A percentile compares a stretch with the other conserved stretches of the same genome.
Conservation (phyloP, 2,888 invertebrate genomes). For the Drosophila yooni region DNA sequence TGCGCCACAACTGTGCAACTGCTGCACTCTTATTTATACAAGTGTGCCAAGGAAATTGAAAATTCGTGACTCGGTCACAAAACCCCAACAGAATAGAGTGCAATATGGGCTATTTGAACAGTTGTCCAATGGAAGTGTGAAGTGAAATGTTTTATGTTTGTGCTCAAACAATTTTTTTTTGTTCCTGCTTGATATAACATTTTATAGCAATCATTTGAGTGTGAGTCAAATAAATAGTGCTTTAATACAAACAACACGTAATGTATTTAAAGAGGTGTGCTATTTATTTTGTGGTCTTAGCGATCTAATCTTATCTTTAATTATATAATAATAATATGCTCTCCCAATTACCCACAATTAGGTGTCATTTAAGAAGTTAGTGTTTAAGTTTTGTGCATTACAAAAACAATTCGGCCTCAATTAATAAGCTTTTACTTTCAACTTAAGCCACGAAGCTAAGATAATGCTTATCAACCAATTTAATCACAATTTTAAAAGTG, state of each 20-base stretch:
- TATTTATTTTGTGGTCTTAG: no score
- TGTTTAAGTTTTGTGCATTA: not conserved
- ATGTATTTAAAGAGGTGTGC: not conserved
- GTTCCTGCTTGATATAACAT: conserved; percentile 11
- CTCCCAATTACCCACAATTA: conserved; percentile 5
- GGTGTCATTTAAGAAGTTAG: not conserved
- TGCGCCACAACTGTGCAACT: conserved; percentile 8
- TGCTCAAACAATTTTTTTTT: not conserved
- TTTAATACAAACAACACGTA: not conserved
- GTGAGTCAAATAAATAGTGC: not conserved
- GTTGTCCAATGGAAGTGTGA: conserved; percentile 51
- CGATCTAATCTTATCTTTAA: conserved; percentile 30
- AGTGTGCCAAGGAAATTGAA: conserved; percentile 53
- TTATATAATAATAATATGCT: no score
- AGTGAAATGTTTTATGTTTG: conserved; percentile 2
- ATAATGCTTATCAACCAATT: conserved; percentile 21
- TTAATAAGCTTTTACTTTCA: not conserved
- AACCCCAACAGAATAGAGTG: conserved; percentile 11
- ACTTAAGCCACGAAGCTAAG: not conserved
- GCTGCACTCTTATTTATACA: conserved; percentile 60
- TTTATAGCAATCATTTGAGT: not conserved
- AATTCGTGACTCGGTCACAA: conserved; percentile 23
- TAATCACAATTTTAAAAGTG: not conserved
- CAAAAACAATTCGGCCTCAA: not conserved
- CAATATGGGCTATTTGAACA: conserved; percentile 43